Evolutionary conservation across 2,888 invertebrate genomes (phyloP).

Genomic region (Hybos culiciformis): DNA sequence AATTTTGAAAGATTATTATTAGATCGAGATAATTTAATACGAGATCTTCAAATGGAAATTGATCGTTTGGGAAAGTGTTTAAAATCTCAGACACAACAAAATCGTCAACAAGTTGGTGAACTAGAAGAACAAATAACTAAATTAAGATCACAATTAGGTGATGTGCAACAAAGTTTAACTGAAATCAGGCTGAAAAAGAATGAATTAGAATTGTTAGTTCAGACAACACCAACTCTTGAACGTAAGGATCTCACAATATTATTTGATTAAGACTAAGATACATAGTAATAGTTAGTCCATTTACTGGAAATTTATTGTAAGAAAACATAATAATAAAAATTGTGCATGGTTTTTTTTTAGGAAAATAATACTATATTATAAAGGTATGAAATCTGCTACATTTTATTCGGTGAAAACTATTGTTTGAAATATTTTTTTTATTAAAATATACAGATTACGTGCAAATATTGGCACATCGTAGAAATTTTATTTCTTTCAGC

Average conservation of each 20-base stretch:
- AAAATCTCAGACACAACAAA: slow-evolving; percentile 14
- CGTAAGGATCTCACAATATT: slow-evolving; percentile 34
- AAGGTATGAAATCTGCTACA: too few species aligned
- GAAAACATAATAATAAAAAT: too few species aligned
- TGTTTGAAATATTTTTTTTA: too few species aligned
- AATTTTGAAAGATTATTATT: slow-evolving; percentile 31
- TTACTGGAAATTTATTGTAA: too few species aligned
- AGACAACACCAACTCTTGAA: slow-evolving; percentile 38
- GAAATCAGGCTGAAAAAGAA: slow-evolving; percentile 27
- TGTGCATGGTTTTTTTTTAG: too few species aligned
- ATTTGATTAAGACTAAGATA: neutral
- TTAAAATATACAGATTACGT: neutral
- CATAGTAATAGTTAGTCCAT: too few species aligned
- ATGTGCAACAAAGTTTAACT: slow-evolving; percentile 23
- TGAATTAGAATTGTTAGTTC: slow-evolving; percentile 28
- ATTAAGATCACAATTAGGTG: slow-evolving; percentile 24
- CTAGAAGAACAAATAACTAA: slow-evolving; percentile 22
- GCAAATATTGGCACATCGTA: neutral
- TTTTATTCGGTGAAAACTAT: too few species aligned
- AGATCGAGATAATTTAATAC: slow-evolving; percentile 61
- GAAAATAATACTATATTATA: too few species aligned
- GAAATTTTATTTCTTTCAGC: neutral
- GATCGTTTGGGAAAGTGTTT: slow-evolving; percentile 16
- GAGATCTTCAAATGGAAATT: slow-evolving; percentile 60
- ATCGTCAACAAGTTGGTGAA: slow-evolving; percentile 15